Conservation (phyloP, 1,140 invertebrate species). For the Triops cancriformis region DNA sequence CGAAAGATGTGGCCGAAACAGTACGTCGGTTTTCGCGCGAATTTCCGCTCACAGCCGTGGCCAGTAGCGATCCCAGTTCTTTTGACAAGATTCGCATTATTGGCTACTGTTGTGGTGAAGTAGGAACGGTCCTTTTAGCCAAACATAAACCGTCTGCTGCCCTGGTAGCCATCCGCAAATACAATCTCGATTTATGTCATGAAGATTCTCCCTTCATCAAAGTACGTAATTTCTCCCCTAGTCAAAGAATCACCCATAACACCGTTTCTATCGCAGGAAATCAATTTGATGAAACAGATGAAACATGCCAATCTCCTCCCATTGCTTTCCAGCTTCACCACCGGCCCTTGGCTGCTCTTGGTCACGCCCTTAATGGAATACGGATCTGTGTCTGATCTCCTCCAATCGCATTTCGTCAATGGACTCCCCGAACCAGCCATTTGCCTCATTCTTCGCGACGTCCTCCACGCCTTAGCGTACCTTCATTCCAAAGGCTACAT, state of each 20-base stretch:
- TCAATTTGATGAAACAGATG: constrained; percentile 59
- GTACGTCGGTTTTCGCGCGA: neutral
- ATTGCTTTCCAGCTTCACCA: constrained; percentile 62
- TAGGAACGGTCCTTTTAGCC: neutral
- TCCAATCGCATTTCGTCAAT: constrained; percentile 64
- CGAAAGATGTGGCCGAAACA: neutral
- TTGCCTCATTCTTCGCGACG: constrained; percentile 66
- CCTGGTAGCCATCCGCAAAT: constrained; percentile 8
- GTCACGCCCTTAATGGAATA: constrained; percentile 69
- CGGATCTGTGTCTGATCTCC: constrained; percentile 68
- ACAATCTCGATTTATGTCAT: constrained; percentile 16
- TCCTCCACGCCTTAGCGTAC: constrained; percentile 69
- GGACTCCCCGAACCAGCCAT: constrained; percentile 72
- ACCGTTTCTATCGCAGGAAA: constrained; percentile 62
- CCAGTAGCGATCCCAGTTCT: neutral
- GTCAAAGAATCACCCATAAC: too few relatives aligned
- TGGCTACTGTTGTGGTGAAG: neutral
- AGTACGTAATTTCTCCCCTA: neutral
- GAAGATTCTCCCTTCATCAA: neutral
- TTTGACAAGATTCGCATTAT: neutral
- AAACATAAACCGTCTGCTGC: neutral
- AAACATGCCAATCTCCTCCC: constrained; percentile 67
- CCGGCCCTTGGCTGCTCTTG: constrained; percentile 61
- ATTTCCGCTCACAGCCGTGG: neutral
- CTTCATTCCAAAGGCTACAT: constrained; percentile 75